Base-by-base conservation (phyloP, 1,140 invertebrate species). In the Drosophila bocqueti region DNA sequence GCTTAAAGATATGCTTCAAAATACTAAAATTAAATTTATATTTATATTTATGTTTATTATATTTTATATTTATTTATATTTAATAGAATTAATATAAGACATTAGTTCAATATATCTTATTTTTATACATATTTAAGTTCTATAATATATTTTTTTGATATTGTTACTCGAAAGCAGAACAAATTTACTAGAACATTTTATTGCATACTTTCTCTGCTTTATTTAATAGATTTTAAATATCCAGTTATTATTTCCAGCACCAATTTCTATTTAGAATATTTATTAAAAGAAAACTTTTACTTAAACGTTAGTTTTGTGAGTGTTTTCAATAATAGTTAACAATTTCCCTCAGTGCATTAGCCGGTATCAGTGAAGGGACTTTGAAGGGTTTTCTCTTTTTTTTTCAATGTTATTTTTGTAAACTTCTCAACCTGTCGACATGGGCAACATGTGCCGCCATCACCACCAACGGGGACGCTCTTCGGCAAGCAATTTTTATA, bases 401-500 rank as follows among this genome's bases (percentile, higher is more conserved):
- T 55, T 54, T 54, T 26, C 1, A 16, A 57, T 40, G 54, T 57
- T 57, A 57, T 57, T 57, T 57, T 66, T 36, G 43, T 57, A 42
- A 38, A 50, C 67, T 76, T 36, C 65, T 83, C 66, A 79, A 74
- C 62, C 66, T 67, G 79, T 50, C 40, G 79, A 72, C 64, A 64
- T 34, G 38, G 46, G 45, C 73, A 87, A 89, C 84, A 87, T 89
- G 86, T 87, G 84, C 76, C 76, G 54, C 69, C 69, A 65, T 24
- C 54, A 24, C 36, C 54, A 11, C 36, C 54, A 7, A 21, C 54
- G 36, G 38, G 21, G 15, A 26, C 24, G 47, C 54, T 38, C 81
- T 78, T 77, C 82, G 85, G 68, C 77, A 75, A 84, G 84, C 84
- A 81, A 83, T 87, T 87, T 89, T 83, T 87, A 83, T 89, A 69